Evolutionary conservation across 1,140 invertebrate genomes (phyloP).

Genomic region (Plutomurus gul): DNA sequence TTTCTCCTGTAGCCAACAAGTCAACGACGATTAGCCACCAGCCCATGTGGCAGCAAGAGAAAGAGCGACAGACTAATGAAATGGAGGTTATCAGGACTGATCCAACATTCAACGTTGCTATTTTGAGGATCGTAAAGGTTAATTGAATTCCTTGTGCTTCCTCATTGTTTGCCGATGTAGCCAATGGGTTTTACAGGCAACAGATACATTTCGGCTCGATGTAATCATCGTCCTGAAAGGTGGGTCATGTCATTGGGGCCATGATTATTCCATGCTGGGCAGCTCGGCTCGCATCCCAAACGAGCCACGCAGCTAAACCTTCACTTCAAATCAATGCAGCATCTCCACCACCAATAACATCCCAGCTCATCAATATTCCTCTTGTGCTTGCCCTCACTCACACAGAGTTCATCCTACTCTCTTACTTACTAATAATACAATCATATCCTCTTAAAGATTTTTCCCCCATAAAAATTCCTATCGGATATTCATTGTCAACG

Average conservation of each 20-base stretch:
- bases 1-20: too few relatives aligned
- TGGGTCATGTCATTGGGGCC: neutral
- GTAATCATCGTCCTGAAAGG: neutral
- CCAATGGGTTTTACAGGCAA: neutral
- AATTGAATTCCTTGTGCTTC: conserved; percentile 51
- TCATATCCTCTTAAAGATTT: too few relatives aligned
- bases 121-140: conserved; percentile 51
- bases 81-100: conserved; percentile 35
- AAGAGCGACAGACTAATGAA: neutral
- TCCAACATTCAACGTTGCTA: conserved; percentile 30
- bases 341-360: neutral
- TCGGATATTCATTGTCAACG: too few relatives aligned
- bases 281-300: neutral
- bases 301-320: neutral
- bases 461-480: too few relatives aligned
- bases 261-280: conserved; percentile 7
- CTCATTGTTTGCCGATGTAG: conserved; percentile 34
- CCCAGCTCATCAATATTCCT: conserved; percentile 10
- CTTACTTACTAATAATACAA: too few relatives aligned
- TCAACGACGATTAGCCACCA: too few relatives aligned
- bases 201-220: neutral
- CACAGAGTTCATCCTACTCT: neutral
- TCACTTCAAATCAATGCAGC: neutral
- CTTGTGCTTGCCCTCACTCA: neutral
- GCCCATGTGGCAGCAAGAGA: neutral